These are phyloP conservation scores for Reticulitermes speratus DNA, from an alignment of 1,140 invertebrate genomes.

Conservation along the genomic window DNA sequence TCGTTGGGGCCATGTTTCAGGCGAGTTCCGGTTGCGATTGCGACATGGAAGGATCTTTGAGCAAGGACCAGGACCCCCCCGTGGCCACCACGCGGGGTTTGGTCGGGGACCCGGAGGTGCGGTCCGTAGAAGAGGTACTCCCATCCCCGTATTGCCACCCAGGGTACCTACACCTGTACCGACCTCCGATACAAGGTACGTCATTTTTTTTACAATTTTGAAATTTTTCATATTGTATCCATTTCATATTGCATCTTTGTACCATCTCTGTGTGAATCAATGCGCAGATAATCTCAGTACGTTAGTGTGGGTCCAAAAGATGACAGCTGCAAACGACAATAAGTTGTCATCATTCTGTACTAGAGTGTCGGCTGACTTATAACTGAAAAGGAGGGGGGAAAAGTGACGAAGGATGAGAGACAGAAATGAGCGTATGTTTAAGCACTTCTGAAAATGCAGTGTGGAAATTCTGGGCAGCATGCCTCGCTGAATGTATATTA, in stretches of 20 bases:
- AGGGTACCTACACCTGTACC: constrained; percentile 5
- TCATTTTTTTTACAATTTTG: too few species aligned
- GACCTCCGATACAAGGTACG: not conserved
- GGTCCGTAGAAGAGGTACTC: constrained; percentile 6
- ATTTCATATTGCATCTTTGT: too few species aligned
- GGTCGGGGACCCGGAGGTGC: not conserved
- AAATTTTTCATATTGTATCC: too few species aligned
- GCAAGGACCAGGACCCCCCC: not conserved
- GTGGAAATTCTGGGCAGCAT: not conserved
- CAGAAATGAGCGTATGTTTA: too few species aligned
- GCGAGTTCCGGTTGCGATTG: not conserved
- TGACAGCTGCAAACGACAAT: too few species aligned
- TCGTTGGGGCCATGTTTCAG: not conserved
- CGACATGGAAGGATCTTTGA: not conserved
- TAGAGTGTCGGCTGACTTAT: too few species aligned
- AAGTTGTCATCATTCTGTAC: too few species aligned
- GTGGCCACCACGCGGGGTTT: not conserved
- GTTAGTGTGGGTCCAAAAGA: too few species aligned
- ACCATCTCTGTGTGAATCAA: too few species aligned
- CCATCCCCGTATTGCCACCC: constrained; percentile 13
- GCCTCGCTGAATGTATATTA: not conserved
- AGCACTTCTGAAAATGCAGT: not conserved
- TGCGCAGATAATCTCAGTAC: too few species aligned
- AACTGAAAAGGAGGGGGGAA: too few species aligned
- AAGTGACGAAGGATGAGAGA: too few species aligned